Conservation (phyloP, 2,888 invertebrate species). For the Sarcophaga subvicina region DNA sequence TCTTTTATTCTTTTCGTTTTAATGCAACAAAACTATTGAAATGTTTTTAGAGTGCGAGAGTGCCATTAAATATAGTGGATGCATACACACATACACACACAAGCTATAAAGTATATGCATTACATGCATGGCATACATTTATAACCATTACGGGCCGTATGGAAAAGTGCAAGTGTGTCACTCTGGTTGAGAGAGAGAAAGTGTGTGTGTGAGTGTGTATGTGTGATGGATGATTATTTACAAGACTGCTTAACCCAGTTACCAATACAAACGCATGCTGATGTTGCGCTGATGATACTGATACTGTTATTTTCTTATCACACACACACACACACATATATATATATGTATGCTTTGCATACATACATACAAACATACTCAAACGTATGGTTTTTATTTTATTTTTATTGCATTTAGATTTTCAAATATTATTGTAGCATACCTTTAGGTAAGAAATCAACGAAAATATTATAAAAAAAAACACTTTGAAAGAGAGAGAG, state of each 20-base stretch:
- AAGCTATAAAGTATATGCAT: no score
- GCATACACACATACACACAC: no score
- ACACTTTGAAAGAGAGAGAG: constrained; percentile 10
- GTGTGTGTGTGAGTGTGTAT: neutral
- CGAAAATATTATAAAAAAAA: constrained; percentile 8
- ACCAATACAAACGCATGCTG: constrained; percentile 9
- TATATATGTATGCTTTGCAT: neutral
- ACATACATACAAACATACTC: neutral
- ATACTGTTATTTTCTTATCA: neutral
- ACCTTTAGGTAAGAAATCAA: constrained; percentile 49
- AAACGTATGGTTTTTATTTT: neutral
- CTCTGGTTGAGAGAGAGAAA: neutral
- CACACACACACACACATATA: neutral
- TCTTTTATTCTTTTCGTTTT: neutral
- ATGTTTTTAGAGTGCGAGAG: constrained; percentile 24
- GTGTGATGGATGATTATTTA: constrained; percentile 21
- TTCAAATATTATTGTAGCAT: constrained; percentile 57
- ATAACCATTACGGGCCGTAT: neutral
- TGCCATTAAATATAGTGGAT: no score
- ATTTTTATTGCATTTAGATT: constrained; percentile 54
- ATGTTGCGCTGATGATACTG: no score
- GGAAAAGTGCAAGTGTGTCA: constrained; percentile 9
- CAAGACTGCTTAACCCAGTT: constrained; percentile 63
- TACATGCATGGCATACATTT: neutral
- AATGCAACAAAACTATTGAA: constrained; percentile 36